These are phyloP conservation scores for Otolemur garnettii DNA, from an alignment of 2,113 vertebrate genomes.

Conservation along the genomic window DNA sequence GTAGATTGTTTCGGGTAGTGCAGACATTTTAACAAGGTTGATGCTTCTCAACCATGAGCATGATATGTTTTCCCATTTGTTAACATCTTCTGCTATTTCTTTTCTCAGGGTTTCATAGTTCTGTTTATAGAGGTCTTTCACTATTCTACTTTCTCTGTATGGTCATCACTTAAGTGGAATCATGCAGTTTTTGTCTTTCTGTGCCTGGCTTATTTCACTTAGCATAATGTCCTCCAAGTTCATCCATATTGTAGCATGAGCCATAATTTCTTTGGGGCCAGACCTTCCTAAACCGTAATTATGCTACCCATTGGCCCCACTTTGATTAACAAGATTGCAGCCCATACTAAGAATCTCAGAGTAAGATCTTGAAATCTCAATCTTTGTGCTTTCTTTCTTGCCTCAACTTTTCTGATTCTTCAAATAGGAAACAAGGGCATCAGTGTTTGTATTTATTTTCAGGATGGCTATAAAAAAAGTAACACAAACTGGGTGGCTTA, in stretches of 20 bases:
- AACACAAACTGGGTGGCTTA: not conserved
- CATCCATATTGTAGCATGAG: not conserved
- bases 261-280: slow-evolving; percentile 13
- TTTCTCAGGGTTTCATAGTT: too few relatives aligned
- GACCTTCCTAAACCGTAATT: slow-evolving; percentile 3
- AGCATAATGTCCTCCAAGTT: slow-evolving; percentile 6
- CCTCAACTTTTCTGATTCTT: slow-evolving; percentile 27
- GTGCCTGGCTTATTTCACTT: not conserved
- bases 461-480: not conserved
- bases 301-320: not conserved
- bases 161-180: not conserved
- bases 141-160: not conserved
- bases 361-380: slow-evolving; percentile 29
- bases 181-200: not conserved
- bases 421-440: slow-evolving; percentile 1
- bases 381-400: slow-evolving; percentile 17
- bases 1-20: too few relatives aligned
- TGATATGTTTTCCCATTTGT: too few relatives aligned
- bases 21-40: too few relatives aligned
- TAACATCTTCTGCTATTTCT: too few relatives aligned
- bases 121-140: not conserved
- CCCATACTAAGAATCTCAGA: not conserved
- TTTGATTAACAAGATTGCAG: slow-evolving; percentile 1
- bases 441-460: slow-evolving; percentile 6
- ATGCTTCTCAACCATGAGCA: too few relatives aligned